A percentile compares a stretch with the other conserved stretches of the same genome.
phyloP scores from a whole-genome alignment of 2,888 invertebrate species.

The Beris morrisii region DNA sequence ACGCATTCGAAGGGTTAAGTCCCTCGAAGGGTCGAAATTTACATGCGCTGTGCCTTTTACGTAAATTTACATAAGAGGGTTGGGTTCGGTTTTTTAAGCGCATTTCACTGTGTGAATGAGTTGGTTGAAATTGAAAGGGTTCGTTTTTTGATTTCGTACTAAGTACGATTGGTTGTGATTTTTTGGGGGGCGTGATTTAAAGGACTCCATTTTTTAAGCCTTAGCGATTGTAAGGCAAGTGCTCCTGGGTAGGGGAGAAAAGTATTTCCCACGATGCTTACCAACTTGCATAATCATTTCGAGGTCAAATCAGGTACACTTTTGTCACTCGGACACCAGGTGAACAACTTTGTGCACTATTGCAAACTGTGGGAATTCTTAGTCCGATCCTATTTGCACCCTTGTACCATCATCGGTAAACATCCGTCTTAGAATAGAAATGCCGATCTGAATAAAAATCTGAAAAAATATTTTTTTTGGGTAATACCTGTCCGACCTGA shows the following conservation, averaged over 20 bases:
- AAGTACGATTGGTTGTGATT: slow-evolving; percentile 22
- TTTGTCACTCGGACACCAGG: slow-evolving; percentile 31
- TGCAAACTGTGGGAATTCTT: slow-evolving; percentile 21
- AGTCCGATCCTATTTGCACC: slow-evolving; percentile 19
- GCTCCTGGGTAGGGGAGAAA: neutral
- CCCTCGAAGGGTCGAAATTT: slow-evolving; percentile 21
- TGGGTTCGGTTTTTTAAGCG: slow-evolving; percentile 1
- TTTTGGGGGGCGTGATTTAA: slow-evolving; percentile 22
- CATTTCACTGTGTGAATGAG: slow-evolving; percentile 24
- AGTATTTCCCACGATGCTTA: slow-evolving; percentile 23
- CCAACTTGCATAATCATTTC: neutral
- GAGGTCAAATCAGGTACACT: too few relatives aligned
- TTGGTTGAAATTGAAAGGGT: slow-evolving; percentile 4
- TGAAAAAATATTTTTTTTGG: slow-evolving; percentile 13
- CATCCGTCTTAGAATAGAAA: slow-evolving; percentile 25
- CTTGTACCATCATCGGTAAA: slow-evolving; percentile 20
- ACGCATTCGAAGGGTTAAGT: slow-evolving; percentile 6
- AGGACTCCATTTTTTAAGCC: slow-evolving; percentile 19
- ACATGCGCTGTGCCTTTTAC: slow-evolving; percentile 22
- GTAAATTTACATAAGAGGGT: slow-evolving; percentile 24
- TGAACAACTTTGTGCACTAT: slow-evolving; percentile 15
- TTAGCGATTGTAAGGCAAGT: neutral
- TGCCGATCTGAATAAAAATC: slow-evolving; percentile 26
- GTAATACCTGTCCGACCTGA: slow-evolving; percentile 24
- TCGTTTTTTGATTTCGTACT: neutral